phyloP scores from a whole-genome alignment of 2,888 invertebrate species.

The Macrosoma leucophasiata region DNA sequence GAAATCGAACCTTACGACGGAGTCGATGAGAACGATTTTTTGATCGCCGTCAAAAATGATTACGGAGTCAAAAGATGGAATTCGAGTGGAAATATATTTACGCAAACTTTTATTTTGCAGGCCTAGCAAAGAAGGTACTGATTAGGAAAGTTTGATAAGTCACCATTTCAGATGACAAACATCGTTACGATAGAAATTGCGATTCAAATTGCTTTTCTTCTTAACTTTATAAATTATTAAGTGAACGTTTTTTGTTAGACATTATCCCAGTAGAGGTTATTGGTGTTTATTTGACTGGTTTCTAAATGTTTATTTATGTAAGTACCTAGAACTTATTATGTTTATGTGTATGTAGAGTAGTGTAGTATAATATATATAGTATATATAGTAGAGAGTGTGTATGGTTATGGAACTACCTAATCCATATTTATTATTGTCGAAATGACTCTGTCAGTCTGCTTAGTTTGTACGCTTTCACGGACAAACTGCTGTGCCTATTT shows the following conservation, averaged over 20 bases:
- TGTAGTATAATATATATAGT: too few species aligned
- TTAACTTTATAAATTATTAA: neutral
- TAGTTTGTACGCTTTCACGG: too few species aligned
- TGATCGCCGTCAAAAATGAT: conserved; percentile 35
- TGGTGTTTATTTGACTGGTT: too few species aligned
- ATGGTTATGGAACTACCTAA: too few species aligned
- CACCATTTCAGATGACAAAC: conserved; percentile 50
- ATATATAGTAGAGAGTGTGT: too few species aligned
- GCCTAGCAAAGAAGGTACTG: conserved; percentile 51
- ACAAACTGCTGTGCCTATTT: too few species aligned
- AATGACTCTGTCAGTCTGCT: too few species aligned
- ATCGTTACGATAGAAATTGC: conserved; percentile 43
- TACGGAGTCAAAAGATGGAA: conserved; percentile 67
- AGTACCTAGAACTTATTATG: too few species aligned
- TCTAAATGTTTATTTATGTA: too few species aligned
- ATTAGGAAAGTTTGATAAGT: conserved; percentile 70
- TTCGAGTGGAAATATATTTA: conserved; percentile 65
- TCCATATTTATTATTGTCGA: too few species aligned
- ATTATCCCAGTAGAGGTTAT: too few species aligned
- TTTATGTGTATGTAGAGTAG: too few species aligned
- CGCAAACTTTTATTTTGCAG: conserved; percentile 58
- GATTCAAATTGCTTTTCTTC: conserved; percentile 43
- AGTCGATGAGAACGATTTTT: conserved; percentile 38
- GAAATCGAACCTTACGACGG: conserved; percentile 48
- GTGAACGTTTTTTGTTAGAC: neutral